These are phyloP conservation scores for Ricordea florida DNA, from an alignment of 92 coral and sea anemone genomes.

Conservation along the genomic window DNA sequence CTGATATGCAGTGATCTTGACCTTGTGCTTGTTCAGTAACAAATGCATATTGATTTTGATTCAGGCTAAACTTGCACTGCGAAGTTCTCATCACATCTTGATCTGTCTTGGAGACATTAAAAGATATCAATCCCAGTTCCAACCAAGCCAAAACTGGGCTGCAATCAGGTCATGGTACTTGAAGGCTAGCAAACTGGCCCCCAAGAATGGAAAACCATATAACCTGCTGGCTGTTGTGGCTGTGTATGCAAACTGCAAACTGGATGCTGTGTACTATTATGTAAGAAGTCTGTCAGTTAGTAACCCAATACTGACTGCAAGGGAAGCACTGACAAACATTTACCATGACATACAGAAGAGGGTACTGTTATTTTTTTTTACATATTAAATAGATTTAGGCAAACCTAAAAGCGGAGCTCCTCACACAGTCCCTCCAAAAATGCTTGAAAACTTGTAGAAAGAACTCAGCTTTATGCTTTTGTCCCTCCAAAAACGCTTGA, in stretches of 20 bases:
- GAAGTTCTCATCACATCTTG: slow-evolving; percentile 84
- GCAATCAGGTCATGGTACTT: slow-evolving; percentile 79
- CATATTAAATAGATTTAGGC: no score
- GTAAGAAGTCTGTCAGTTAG: slow-evolving; percentile 85
- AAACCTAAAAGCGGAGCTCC: no score
- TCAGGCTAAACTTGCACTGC: slow-evolving; percentile 91
- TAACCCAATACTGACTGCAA: slow-evolving; percentile 91
- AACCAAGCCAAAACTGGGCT: slow-evolving; percentile 81
- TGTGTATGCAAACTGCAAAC: slow-evolving; percentile 92
- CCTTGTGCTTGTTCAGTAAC: no score
- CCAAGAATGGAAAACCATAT: slow-evolving; percentile 97
- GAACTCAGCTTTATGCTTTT: no score
- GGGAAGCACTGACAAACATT: slow-evolving; percentile 83
- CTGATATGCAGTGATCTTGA: no score
- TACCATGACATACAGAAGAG: slow-evolving; percentile 92
- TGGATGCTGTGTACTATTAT: slow-evolving; percentile 92
- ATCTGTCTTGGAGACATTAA: slow-evolving; percentile 97
- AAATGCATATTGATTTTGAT: background rate
- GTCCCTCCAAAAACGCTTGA: no score
- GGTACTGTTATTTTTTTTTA: slow-evolving; percentile 56
- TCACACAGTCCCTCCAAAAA: no score
- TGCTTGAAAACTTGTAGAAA: no score
- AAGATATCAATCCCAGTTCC: slow-evolving; percentile 79
- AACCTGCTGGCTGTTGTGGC: slow-evolving; percentile 96
- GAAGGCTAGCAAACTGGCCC: slow-evolving; percentile 92